phyloP scores from a whole-genome alignment of 2,797 vertebrate genomes.

The Peromyscus attwateri region DNA sequence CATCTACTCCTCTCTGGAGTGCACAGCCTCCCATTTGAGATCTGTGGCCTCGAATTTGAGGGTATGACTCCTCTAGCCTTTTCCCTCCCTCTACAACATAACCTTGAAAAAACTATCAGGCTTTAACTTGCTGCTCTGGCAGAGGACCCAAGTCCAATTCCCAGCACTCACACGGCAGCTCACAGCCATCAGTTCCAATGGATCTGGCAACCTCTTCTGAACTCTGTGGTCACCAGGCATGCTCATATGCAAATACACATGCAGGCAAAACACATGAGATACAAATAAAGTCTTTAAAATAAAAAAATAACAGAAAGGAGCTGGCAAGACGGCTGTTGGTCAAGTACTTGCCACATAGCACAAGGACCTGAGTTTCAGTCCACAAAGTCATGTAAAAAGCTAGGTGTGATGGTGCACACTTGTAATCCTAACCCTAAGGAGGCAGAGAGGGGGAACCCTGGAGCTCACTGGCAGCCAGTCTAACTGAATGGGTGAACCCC shows the following conservation, averaged over 20 bases:
- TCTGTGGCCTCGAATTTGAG: background rate
- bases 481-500: too few species aligned
- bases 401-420: background rate
- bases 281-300: background rate
- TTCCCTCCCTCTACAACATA: background rate
- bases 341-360: background rate
- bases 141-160: background rate
- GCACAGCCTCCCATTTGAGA: background rate
- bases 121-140: background rate
- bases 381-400: background rate
- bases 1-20: fast-evolving
- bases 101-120: background rate
- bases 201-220: background rate
- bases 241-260: background rate
- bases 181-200: too few species aligned
- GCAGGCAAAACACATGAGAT: background rate
- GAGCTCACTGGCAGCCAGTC: background rate
- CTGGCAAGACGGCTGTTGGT: background rate
- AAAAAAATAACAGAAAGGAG: background rate
- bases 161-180: background rate
- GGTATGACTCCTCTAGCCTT: background rate
- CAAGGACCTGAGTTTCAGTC: background rate
- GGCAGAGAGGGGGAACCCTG: background rate
- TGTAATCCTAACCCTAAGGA: background rate
- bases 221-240: background rate